Evolutionary conservation across 2,888 invertebrate genomes (phyloP).

Genomic region (Aricia artaxerxes): DNA sequence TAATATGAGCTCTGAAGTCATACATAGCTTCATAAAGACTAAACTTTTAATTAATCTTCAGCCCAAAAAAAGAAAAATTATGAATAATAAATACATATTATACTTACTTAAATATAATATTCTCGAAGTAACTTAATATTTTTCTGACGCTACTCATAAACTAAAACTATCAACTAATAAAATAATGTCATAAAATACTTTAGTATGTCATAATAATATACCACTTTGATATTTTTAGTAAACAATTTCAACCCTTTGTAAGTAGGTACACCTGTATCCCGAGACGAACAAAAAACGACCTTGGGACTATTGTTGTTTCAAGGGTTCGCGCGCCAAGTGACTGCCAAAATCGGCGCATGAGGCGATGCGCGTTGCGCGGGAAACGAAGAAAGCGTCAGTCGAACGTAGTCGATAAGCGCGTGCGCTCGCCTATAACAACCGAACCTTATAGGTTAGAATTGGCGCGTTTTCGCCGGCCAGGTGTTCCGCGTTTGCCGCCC

Average conservation of each 20-base stretch:
- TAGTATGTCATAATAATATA: background rate
- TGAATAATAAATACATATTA: no score
- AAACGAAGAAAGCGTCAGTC: constrained; percentile 46
- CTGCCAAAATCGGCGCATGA: constrained; percentile 71
- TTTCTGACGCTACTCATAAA: no score
- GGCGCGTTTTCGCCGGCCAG: constrained; percentile 74
- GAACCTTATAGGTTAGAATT: constrained; percentile 73
- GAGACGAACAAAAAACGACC: constrained; percentile 71
- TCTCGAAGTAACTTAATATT: no score
- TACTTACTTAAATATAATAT: no score
- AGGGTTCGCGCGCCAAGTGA: constrained; percentile 76
- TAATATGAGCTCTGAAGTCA: no score
- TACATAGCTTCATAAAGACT: no score
- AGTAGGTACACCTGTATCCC: constrained; percentile 69
- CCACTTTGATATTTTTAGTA: constrained; percentile 38
- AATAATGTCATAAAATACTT: background rate
- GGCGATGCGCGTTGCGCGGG: constrained; percentile 60
- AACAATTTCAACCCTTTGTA: constrained; percentile 56
- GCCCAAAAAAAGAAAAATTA: no score
- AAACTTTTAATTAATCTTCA: no score
- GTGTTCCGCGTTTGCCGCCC: constrained; percentile 59
- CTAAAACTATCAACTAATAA: background rate
- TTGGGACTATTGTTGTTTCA: constrained; percentile 66
- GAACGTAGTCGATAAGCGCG: constrained; percentile 56
- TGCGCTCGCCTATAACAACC: constrained; percentile 62